phyloP scores from a whole-genome alignment of 2,888 invertebrate species.

The Folsomia manolachei region DNA sequence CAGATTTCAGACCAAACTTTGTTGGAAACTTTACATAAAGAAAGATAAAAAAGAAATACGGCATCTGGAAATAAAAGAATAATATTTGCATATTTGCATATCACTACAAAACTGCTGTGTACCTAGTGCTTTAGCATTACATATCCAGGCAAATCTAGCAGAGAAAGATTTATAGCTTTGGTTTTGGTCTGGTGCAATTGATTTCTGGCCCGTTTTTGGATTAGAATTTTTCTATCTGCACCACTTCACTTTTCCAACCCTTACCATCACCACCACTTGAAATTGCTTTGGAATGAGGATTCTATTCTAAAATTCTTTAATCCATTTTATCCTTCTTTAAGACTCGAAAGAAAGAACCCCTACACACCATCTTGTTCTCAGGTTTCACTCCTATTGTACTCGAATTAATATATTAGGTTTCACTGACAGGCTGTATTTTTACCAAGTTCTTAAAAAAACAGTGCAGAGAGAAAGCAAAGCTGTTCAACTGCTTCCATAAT shows the following conservation, averaged over 20 bases:
- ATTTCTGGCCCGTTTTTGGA: slow-evolving; percentile 2
- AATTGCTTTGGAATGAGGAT: neutral
- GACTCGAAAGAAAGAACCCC: neutral
- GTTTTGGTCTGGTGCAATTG: neutral
- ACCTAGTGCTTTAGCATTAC: too few species aligned
- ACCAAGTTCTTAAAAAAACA: neutral
- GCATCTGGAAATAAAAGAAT: neutral
- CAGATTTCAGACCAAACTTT: too few species aligned
- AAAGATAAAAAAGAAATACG: neutral
- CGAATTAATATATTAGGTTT: neutral
- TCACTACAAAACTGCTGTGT: neutral
- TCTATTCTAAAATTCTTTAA: neutral
- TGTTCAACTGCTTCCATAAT: too few species aligned
- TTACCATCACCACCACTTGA: neutral
- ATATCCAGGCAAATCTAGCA: too few species aligned
- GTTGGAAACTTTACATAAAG: neutral
- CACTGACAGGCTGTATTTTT: slow-evolving; percentile 13
- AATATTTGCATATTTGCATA: neutral
- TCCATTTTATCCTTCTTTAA: neutral
- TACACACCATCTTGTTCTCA: neutral
- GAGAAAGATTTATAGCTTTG: neutral
- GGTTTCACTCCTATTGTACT: neutral
- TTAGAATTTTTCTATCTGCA: slow-evolving; percentile 8
- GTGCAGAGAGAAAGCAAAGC: neutral
- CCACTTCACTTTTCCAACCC: neutral